Evolutionary conservation across 92 coral and sea anemone species (phyloP).

Genomic region (Heliopora coerulea): DNA sequence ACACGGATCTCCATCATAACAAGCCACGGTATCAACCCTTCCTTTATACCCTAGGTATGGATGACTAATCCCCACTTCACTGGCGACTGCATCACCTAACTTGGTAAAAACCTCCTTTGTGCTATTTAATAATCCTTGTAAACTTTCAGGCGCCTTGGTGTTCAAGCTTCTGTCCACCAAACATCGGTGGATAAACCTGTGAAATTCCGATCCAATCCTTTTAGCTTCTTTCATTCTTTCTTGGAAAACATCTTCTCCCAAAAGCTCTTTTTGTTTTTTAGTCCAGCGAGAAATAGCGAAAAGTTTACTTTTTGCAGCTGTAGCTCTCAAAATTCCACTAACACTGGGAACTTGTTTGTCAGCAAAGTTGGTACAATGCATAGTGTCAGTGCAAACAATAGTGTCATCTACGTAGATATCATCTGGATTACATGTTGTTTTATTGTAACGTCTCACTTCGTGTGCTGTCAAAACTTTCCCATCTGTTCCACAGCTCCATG

Average conservation of each 20-base stretch:
- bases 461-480: conserved; percentile 12
- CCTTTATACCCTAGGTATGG: conserved; percentile 77
- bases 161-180: conserved; percentile 36
- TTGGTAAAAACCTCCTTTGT: conserved; percentile 37
- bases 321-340: conserved; percentile 59
- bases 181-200: conserved; percentile 64
- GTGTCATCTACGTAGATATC: background rate
- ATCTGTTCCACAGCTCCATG: conserved; percentile 31
- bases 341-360: conserved; percentile 63
- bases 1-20: conserved; percentile 78
- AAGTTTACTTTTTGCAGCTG: conserved; percentile 59
- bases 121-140: conserved; percentile 25
- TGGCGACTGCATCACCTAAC: conserved; percentile 59
- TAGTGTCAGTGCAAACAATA: conserved; percentile 2
- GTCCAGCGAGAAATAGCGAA: conserved; percentile 79
- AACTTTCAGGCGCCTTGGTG: conserved; percentile 31
- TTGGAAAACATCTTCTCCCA: conserved; percentile 76
- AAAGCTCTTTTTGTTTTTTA: conserved; percentile 70
- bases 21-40: conserved; percentile 71
- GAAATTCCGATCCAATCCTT: conserved; percentile 68
- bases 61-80: conserved; percentile 72
- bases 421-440: conserved; percentile 34
- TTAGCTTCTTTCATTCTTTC: conserved; percentile 58
- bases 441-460: conserved; percentile 22
- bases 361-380: background rate